These are phyloP conservation scores for Drosophila truncata DNA, from an alignment of 1,140 invertebrate species.

Conservation along the genomic window DNA sequence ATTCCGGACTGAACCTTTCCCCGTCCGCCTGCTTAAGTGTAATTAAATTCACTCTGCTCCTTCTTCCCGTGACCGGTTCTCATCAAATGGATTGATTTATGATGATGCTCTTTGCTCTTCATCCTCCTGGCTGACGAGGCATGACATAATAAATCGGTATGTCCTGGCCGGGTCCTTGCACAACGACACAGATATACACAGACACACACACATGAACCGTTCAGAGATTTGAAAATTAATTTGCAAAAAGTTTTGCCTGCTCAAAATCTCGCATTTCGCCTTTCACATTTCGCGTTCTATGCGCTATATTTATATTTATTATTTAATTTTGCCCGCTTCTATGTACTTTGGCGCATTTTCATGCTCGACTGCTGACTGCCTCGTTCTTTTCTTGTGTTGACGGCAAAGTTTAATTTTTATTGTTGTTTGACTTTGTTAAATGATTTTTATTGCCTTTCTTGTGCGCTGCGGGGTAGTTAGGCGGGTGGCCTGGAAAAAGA, in stretches of 20 bases:
- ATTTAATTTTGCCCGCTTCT: constrained; percentile 74
- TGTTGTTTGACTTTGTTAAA: constrained; percentile 84
- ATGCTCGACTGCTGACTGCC: constrained; percentile 50
- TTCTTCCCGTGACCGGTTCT: constrained; percentile 31
- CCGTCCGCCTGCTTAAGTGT: constrained; percentile 68
- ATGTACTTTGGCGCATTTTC: constrained; percentile 73
- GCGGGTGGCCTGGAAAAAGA: neutral
- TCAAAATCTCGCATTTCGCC: constrained; percentile 32
- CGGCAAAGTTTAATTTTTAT: constrained; percentile 83
- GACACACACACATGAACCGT: constrained; percentile 32
- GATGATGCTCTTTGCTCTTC: constrained; percentile 60
- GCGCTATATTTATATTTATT: constrained; percentile 78
- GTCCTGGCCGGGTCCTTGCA: constrained; percentile 24
- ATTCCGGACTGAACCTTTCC: constrained; percentile 5
- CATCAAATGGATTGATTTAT: constrained; percentile 83
- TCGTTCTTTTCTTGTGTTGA: constrained; percentile 64
- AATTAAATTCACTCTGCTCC: constrained; percentile 70
- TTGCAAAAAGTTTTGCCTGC: constrained; percentile 64
- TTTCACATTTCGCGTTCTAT: constrained; percentile 54
- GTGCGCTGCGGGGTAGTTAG: neutral
- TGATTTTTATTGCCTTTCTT: constrained; percentile 80
- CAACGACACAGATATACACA: constrained; percentile 42
- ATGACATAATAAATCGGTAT: constrained; percentile 76
- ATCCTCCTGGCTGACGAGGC: constrained; percentile 46
- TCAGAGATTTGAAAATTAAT: constrained; percentile 68